A percentile compares a stretch with the other conserved stretches of the same genome.
Conservation (phyloP, 2,888 invertebrate genomes). For the Metopia argyrocephala region DNA sequence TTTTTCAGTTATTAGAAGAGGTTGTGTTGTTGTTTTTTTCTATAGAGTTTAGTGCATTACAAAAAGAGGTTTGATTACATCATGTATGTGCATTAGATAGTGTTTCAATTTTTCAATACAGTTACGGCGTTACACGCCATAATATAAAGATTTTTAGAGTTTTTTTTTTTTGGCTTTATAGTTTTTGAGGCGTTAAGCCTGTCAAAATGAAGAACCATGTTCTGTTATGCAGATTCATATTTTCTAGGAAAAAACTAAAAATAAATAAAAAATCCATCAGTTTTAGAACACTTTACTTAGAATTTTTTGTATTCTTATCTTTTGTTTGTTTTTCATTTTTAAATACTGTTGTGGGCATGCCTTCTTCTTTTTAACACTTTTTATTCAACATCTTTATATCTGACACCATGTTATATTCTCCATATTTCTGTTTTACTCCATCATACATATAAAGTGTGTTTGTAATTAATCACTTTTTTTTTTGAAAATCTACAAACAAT, state of each 20-base stretch:
- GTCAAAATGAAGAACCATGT: constrained; percentile 13
- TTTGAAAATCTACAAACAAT: constrained; percentile 29
- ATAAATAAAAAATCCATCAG: no score
- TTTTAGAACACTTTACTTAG: no score
- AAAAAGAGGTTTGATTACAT: constrained; percentile 72
- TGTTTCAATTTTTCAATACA: constrained; percentile 54
- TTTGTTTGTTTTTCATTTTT: no score
- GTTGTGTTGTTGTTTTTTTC: constrained; percentile 25
- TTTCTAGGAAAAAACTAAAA: no score
- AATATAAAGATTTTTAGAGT: constrained; percentile 52
- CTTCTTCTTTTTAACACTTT: no score
- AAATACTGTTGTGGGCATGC: no score
- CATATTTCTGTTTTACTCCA: not conserved
- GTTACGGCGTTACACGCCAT: not conserved
- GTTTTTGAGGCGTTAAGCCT: constrained; percentile 30
- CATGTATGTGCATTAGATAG: constrained; percentile 71
- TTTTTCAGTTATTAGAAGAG: constrained; percentile 24
- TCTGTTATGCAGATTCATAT: not conserved
- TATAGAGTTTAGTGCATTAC: no score
- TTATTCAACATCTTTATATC: no score
- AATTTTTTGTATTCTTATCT: no score
- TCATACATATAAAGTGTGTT: constrained; percentile 25
- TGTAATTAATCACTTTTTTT: constrained; percentile 55
- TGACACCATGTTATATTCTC: no score
- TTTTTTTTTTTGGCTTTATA: not conserved